Conservation (phyloP, 2,888 invertebrate genomes). For the Drosophila merina region DNA sequence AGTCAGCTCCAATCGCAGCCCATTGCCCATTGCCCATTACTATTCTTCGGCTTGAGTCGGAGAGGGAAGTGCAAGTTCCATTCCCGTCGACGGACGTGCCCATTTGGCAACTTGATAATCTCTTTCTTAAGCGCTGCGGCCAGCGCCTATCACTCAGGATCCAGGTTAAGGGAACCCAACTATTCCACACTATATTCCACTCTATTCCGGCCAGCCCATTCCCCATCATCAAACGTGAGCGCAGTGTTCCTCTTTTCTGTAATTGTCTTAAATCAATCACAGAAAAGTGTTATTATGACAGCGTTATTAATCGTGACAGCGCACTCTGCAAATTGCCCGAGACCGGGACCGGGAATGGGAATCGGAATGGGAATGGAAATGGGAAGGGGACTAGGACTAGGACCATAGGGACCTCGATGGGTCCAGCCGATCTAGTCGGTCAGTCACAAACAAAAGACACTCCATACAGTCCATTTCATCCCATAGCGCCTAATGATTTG, state of each 20-base stretch:
- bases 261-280: constrained; percentile 79
- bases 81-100: constrained; percentile 66
- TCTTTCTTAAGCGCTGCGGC: constrained; percentile 73
- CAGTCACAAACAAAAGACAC: constrained; percentile 35
- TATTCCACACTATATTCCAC: constrained; percentile 8
- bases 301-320: constrained; percentile 79
- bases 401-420: constrained; percentile 7
- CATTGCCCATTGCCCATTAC: constrained; percentile 17
- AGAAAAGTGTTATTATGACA: constrained; percentile 79
- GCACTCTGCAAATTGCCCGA: constrained; percentile 63
- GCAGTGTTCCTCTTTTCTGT: constrained; percentile 78
- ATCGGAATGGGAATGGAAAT: background rate
- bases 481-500: constrained; percentile 65
- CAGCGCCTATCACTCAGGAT: constrained; percentile 75
- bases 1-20: constrained; percentile 16
- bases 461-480: constrained; percentile 6
- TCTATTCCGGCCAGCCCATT: constrained; percentile 31
- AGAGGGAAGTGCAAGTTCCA: constrained; percentile 22
- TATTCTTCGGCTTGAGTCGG: background rate
- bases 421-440: constrained; percentile 1
- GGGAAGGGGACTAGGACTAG: too few relatives aligned
- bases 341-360: background rate
- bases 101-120: constrained; percentile 79
- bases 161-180: constrained; percentile 16
- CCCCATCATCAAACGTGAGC: constrained; percentile 69